These are phyloP conservation scores for Crotalus helleri DNA, from an alignment of 2,113 vertebrate species.

Conservation along the genomic window DNA sequence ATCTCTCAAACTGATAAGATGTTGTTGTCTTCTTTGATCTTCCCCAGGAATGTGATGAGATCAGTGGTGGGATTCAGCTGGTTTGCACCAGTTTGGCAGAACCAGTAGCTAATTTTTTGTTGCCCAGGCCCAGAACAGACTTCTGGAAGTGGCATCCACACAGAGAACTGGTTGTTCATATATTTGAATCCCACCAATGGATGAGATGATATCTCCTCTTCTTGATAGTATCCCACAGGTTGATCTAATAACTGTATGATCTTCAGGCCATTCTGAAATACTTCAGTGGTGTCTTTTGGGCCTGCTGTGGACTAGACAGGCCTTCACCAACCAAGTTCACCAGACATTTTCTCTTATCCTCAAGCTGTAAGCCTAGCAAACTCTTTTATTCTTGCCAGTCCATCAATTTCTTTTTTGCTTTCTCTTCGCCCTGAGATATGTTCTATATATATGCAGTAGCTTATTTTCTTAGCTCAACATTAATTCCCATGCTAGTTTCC, in stretches of 20 bases:
- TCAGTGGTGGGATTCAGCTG: no score
- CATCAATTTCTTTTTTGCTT: neutral
- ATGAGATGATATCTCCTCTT: neutral
- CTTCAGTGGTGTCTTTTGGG: neutral
- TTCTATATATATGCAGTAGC: neutral
- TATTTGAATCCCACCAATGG: no score
- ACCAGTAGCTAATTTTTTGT: no score
- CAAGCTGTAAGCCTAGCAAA: neutral
- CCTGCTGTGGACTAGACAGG: neutral
- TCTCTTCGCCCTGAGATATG: neutral
- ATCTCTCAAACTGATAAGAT: neutral
- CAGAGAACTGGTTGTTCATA: no score
- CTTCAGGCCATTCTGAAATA: neutral
- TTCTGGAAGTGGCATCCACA: no score
- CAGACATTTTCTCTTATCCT: neutral
- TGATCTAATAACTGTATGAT: neutral
- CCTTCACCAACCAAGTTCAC: neutral
- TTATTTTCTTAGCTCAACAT: neutral
- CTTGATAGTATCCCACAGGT: neutral
- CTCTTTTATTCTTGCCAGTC: neutral
- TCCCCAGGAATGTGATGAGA: neutral
- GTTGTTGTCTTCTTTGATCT: neutral
- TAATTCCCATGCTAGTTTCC: neutral
- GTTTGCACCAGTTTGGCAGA: no score
- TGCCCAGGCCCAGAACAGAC: no score